Base-by-base conservation (phyloP, 2,888 invertebrate genomes). In the Magallana nippona region DNA sequence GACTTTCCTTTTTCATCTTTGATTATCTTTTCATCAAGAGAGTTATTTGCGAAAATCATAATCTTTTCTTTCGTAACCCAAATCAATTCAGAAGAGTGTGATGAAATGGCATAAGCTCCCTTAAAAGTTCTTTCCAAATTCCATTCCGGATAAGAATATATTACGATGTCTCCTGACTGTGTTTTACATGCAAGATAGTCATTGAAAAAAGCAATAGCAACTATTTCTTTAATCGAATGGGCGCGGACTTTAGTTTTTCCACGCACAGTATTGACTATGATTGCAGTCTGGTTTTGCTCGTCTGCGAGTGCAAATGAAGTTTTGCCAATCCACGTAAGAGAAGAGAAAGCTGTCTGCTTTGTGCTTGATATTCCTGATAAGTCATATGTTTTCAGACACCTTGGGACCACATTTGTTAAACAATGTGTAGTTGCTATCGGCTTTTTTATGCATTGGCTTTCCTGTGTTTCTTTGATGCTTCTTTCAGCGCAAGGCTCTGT, bases 31-130 rank as follows among this genome's bases (percentile, higher is more conserved):
- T 71, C 27, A 10, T 32, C 11, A 32, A 71, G 22, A 22, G 2
- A 27, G 13, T 1, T 22, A 15, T 27, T 22, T 15, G 2, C 15
- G 71, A 71, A 71, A 15, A 13, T 71, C 32, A 71, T 15, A 1
- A 71, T 71, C 13, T 27, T 71, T 32, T 71, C 32, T 71, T 71
- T 71, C 32, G 71, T 71, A 15, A 71, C 15, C 71, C 71, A 71
- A 27, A 71, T 71, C 27, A 71, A 71, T 13, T 71, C 71, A 27
- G 71, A 27, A 13, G 71, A 71, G 1, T 15, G 3, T 27, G 71
- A 27, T 27, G 71, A 27, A 27, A 71, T 27, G 2, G 71, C 71
- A 27, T 71, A 71, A 11, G 71, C 71, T 13, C 71, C 71, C 3
- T 71, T 71, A 2, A 71, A 71, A 15, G 22, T 22, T 71, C 27